phyloP scores from a whole-genome alignment of 2,797 vertebrate genomes.

The Anabas testudineus region DNA sequence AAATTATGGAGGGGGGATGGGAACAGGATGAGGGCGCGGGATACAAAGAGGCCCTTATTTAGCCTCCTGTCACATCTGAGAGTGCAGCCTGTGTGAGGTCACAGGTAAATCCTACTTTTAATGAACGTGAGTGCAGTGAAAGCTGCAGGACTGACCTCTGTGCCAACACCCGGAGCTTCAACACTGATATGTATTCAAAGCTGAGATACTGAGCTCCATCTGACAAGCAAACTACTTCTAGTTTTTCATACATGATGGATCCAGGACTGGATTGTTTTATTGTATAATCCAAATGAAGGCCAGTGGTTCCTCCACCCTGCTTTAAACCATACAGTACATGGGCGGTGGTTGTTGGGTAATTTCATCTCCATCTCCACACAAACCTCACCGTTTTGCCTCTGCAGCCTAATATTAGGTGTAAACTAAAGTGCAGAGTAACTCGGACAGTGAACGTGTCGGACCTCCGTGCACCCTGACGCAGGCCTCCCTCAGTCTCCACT shows the following conservation, averaged over 20 bases:
- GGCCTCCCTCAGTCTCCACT: constrained; percentile 19
- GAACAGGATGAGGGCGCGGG: constrained; percentile 7
- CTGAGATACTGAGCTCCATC: not conserved
- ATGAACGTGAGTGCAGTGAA: not conserved
- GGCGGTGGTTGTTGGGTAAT: constrained; percentile 17
- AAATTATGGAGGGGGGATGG: constrained; percentile 32
- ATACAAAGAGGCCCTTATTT: constrained; percentile 48
- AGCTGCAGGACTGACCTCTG: fast-evolving
- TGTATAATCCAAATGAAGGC: not conserved
- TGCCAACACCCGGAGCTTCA: not conserved
- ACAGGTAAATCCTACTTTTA: constrained; percentile 28
- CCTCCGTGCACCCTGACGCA: not conserved
- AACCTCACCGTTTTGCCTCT: too few species aligned
- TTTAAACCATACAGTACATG: not conserved
- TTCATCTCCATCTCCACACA: not conserved
- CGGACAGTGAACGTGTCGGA: not conserved
- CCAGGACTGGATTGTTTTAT: not conserved
- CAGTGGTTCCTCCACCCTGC: not conserved
- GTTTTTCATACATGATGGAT: not conserved
- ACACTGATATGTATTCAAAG: not conserved
- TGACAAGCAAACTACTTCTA: not conserved
- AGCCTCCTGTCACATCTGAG: constrained; percentile 44
- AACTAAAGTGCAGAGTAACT: too few species aligned
- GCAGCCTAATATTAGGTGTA: too few species aligned
- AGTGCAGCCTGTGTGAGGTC: not conserved